Conservation (phyloP, 2,888 invertebrate species). For the Dorcus hopei region DNA sequence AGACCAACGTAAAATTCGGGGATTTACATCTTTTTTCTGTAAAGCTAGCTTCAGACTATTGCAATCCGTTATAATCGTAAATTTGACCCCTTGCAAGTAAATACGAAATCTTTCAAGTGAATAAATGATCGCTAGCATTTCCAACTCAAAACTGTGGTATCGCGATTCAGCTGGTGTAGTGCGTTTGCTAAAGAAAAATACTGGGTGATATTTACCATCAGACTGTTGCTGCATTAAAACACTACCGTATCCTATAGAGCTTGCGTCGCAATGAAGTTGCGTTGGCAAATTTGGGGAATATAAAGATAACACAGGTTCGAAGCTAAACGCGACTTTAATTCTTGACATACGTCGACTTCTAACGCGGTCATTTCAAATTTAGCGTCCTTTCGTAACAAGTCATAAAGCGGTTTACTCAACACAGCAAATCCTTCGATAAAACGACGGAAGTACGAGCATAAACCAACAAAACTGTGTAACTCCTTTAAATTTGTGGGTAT, state of each 20-base stretch:
- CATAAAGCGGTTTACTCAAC: constrained; percentile 9
- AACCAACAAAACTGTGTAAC: constrained; percentile 11
- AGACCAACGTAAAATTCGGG: constrained; percentile 36
- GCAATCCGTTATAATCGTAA: constrained; percentile 40
- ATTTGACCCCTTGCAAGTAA: constrained; percentile 32
- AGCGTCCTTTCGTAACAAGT: constrained; percentile 4
- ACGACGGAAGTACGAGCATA: constrained; percentile 11
- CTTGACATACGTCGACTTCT: no score
- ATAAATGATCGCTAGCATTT: constrained; percentile 38
- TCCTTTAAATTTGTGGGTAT: constrained; percentile 7
- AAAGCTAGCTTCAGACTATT: constrained; percentile 35
- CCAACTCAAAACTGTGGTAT: constrained; percentile 40
- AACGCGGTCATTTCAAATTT: background rate
- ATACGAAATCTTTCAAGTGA: constrained; percentile 37
- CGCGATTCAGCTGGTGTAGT: constrained; percentile 27
- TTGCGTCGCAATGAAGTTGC: constrained; percentile 40
- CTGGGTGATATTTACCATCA: constrained; percentile 26
- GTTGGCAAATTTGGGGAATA: constrained; percentile 17
- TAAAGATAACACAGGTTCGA: no score
- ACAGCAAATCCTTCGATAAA: constrained; percentile 16
- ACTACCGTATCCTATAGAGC: constrained; percentile 33
- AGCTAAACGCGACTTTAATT: no score
- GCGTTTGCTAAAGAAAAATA: constrained; percentile 30
- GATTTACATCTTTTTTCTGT: constrained; percentile 33
- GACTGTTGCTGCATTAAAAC: constrained; percentile 36